phyloP scores from a whole-genome alignment of 2,113 vertebrate genomes.

The Mustela nigripes region DNA sequence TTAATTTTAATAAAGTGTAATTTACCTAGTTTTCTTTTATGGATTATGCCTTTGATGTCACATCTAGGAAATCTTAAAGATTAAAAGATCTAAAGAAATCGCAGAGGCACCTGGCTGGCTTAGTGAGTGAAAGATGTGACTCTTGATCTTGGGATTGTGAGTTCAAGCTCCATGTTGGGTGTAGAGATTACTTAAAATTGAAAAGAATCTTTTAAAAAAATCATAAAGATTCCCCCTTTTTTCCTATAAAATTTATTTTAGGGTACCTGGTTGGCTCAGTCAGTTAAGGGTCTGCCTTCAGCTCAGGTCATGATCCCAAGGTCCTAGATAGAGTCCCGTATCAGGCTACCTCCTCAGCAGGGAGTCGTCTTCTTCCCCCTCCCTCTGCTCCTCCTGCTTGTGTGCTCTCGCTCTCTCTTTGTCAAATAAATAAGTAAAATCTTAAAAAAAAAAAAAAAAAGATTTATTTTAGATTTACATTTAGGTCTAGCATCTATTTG shows the following conservation, averaged over 20 bases:
- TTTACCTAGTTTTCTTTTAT: neutral
- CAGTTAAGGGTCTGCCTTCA: too few species aligned
- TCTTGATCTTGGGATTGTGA: neutral
- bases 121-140: neutral
- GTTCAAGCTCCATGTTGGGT: neutral
- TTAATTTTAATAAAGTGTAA: neutral
- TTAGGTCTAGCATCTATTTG: neutral
- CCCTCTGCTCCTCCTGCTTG: too few species aligned
- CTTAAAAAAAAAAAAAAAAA: neutral
- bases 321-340: too few species aligned
- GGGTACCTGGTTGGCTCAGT: too few species aligned
- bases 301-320: too few species aligned
- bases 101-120: neutral
- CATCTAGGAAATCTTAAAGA: neutral
- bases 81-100: neutral
- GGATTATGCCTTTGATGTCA: neutral
- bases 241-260: conserved; percentile 25
- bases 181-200: neutral
- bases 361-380: too few species aligned
- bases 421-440: too few species aligned
- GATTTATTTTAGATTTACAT: neutral
- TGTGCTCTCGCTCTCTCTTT: too few species aligned
- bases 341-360: too few species aligned
- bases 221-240: neutral
- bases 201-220: neutral